Conservation (phyloP, 2,797 vertebrate species). For the Phaenicophaeus curvirostris region DNA sequence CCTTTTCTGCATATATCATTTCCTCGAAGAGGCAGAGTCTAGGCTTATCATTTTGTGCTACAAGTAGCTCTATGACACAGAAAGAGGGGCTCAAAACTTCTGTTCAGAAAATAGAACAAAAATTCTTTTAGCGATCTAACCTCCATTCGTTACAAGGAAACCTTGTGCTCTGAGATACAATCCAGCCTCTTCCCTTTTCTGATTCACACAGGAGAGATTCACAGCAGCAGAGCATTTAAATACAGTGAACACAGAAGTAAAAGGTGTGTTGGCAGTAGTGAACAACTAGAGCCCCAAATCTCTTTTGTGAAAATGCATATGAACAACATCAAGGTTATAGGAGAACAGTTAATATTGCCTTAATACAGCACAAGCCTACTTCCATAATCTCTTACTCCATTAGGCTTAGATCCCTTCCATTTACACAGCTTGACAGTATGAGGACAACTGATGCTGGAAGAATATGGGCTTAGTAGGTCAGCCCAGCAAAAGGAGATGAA, state of each 20-base stretch:
- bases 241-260: not conserved
- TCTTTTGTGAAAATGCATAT: not conserved
- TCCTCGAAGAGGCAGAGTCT: not conserved
- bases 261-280: not conserved
- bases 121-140: not conserved
- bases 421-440: not conserved
- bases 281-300: not conserved
- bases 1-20: constrained; percentile 14
- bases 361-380: not conserved
- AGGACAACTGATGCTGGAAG: constrained; percentile 27
- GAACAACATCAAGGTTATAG: not conserved
- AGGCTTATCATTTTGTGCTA: constrained; percentile 42
- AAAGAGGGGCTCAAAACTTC: not conserved
- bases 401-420: constrained; percentile 6
- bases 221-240: not conserved
- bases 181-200: not conserved
- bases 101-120: not conserved
- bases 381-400: not conserved
- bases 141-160: not conserved
- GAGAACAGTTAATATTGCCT: not conserved
- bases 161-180: not conserved
- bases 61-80: not conserved
- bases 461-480: constrained; percentile 46
- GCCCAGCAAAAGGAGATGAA: constrained; percentile 22
- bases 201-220: not conserved